Evolutionary conservation across 37 sponge, comb jelly and placozoan species (phyloP), one percentile per base, ranked within the genome.

Genomic region (Axinella damicornis): DNA sequence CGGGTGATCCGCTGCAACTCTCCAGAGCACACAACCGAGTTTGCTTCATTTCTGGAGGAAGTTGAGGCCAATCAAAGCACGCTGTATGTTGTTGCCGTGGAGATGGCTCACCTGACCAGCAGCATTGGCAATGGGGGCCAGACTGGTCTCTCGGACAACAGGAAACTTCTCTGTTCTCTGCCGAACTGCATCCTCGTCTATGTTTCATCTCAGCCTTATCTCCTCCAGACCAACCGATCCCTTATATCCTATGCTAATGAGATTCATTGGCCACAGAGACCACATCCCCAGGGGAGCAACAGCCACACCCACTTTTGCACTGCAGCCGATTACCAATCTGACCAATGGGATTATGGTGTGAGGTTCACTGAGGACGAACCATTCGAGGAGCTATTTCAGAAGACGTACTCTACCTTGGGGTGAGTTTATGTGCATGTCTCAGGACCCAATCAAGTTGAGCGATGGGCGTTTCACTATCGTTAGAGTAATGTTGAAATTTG

Each of bases 141-240:
- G 46, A 9, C 46, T 9, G 1, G 58, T 55, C 32, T 17, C 63
- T 83, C 73, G 17, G 84, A 73, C 32, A 46, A 65, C 60, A 24
- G 5, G 16, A 63, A 46, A 61, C 73, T 83, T 19, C 66, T 83
- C 25, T 63, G 73, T 24, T 21, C 20, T 55, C 35, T 52, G 2
- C 17, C 75, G 0, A 94, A 94, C 31, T 85, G 83, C 35, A 65
- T 94, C 41, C 53, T 90, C 34, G 54, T 94, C 36, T 75, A 68
- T 71, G 67, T 91, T 17, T 82, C 93, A 0, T 86, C 93, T 28
- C 69, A 71, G 0, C 95, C 95, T 0, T 94, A 88, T 78, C 34
- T 62, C 0, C 76, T 94, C 18, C 84, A 78, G 52, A 90, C 87
- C 77, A 79, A 71, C 55, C 76, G 76, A 12, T 94, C 88, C 19